Evolutionary conservation across 1,140 invertebrate genomes (phyloP), one percentile per base, ranked within the genome.

Genomic region (Oryctes rhinoceros): DNA sequence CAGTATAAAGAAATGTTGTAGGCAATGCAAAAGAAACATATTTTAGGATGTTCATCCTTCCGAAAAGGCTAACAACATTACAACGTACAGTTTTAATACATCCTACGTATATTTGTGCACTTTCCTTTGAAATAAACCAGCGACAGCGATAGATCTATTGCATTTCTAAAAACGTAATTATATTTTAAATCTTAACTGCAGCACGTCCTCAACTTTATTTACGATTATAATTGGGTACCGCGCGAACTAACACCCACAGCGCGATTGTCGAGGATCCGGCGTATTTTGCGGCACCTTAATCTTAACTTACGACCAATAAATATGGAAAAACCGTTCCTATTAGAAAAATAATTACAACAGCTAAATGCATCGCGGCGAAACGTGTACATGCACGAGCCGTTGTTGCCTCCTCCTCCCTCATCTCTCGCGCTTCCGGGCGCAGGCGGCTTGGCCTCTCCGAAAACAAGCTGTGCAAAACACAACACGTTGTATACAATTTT

Each of bases 391-490:
- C 49, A 53, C n/a, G 53, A 59, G 5, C 13, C 53, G 15, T n/a
- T 18, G 53, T 15, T 59, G 6, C 15, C 53, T 44, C 6, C n/a
- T 59, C n/a, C 13, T n/a, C n/a, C 15, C 18, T 18, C 15, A 18
- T 15, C 49, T 53, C 24, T 10, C 13, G 49, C 13, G 18, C 15
- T 59, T 59, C 53, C 53, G 53, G n/a, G 39, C 39, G 39, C 15
- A 30, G 24, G n/a, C 53, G 6, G 49, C 13, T 4, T 10, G n/a
- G 13, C 15, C 15, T 18, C 15, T 7, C 53, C 15, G 1, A 59
- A 71, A 71, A 71, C 65, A 71, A 35, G 65, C 65, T 71, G 65
- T 71, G 65, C 15, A 37, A 71, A 71, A 71, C 65, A 71, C 9
- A 71, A 37, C 65, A 37, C 24, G 65, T 71, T 71, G 20, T 35